Evolutionary conservation across 2,797 vertebrate species (phyloP), one percentile per base, ranked within the genome.

Genomic region (Amphiprion clarkii): DNA sequence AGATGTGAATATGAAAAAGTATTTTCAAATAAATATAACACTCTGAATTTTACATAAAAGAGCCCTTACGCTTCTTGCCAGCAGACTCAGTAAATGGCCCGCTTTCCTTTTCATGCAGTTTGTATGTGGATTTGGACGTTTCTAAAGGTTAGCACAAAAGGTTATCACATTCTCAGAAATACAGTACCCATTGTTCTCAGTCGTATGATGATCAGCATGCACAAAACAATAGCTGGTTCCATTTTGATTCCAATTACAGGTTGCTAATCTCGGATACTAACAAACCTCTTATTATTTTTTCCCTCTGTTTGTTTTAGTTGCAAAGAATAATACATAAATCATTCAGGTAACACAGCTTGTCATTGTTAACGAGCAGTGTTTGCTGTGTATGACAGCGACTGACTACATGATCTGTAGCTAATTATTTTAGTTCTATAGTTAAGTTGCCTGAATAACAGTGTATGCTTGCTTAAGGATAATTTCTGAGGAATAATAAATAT

Each of bases 61-160:
- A 53, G 23, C 51, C 23, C 51, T 53, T 52, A 14, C 23, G 12
- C 6, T 7, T 9, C 33, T 8, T 53, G 51, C 23, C n/a, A 25
- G 14, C 11, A 25, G 11, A 13, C 57, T 65, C 33, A 33, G 36
- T 21, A 40, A 49, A 74, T 33, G 49, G 29, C 51, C 46, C 36
- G 19, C 6, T 60, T 44, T 39, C 31, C 23, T 33, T 61, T 69
- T 58, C n/a, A 40, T 58, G 69, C 48, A 31, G n/a, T 46, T 6
- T 19, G 44, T 5, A 17, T 6, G 44, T 48, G 17, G 44, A 58
- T 71, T 51, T 65, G 46, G 60, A 62, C 46, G 40, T 73, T 67
- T 85, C 46, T 19, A 79, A 79, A 79, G 70, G 83, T 74, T 76
- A 62, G 69, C 49, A n/a, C 21, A 4, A 81, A 80, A 81, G 67